Evolutionary conservation across 2,113 vertebrate genomes (phyloP).

Genomic region (Poeciliopsis prolifica): DNA sequence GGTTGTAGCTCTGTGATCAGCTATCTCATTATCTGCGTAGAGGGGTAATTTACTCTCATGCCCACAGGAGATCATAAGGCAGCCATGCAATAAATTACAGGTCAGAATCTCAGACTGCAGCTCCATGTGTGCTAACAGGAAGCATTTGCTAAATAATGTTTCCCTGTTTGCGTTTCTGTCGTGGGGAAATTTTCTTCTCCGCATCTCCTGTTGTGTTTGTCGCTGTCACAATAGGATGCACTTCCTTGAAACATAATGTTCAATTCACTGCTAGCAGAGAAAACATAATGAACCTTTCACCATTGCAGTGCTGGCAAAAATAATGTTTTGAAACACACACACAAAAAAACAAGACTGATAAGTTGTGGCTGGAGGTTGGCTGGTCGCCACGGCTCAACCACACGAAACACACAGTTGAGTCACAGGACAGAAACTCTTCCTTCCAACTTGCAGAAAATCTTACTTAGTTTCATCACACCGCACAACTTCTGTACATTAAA

Average conservation of each 20-base stretch:
- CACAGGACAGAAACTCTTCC: constrained; percentile 14
- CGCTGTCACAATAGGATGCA: constrained; percentile 32
- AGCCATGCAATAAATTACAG: constrained; percentile 42
- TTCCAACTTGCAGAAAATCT: constrained; percentile 38
- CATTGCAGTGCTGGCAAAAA: not conserved
- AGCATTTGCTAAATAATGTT: constrained; percentile 37
- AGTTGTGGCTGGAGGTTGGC: constrained; percentile 1
- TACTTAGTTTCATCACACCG: constrained; percentile 21
- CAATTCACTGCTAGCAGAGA: constrained; percentile 11
- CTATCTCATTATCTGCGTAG: constrained; percentile 57
- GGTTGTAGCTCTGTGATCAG: constrained; percentile 49
- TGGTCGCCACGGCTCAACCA: not conserved
- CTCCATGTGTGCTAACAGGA: constrained; percentile 44
- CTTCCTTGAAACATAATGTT: constrained; percentile 16
- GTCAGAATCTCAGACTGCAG: constrained; percentile 33
- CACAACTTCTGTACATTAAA: not conserved
- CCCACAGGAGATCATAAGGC: constrained; percentile 59
- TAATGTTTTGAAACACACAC: not conserved
- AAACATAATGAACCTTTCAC: not conserved
- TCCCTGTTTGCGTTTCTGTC: constrained; percentile 23
- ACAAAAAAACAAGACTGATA: not conserved
- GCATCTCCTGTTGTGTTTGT: constrained; percentile 20
- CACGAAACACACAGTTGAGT: constrained; percentile 23
- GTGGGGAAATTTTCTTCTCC: constrained; percentile 1
- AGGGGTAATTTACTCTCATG: constrained; percentile 49